Base-by-base conservation (phyloP, 2,888 invertebrate species). In the Thumatha senex region DNA sequence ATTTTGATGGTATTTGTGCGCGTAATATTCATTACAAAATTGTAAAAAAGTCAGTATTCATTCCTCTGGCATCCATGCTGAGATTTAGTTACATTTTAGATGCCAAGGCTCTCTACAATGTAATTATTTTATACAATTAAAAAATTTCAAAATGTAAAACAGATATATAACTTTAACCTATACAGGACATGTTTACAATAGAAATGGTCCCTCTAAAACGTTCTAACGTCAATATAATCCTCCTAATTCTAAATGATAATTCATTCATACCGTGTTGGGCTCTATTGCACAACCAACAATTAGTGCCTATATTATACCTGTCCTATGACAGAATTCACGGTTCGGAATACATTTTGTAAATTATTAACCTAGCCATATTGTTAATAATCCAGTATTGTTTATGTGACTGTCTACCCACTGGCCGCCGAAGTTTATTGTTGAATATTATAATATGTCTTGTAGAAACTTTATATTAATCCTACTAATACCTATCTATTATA, bases 251-350 rank as follows among this genome's bases (percentile, higher is more conserved):
- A 49, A 53, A 82, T 81, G 80, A 70, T 75, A 83, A 84, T 82
- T 67, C 66, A 83, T 82, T 77, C 77, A 74, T 67, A 61, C 70
- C 67, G 70, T 76, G 5, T 24, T 76, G 77, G 72, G 73, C 64
- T 51, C 63, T 49, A 64, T 76, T 79, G 70, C 74, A 70, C 70
- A 83, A 80, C 76, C 70, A 58, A 74, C 77, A 85, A 84, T 85
- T 85, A 85, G 80, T 69, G 59, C 3, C 5, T 4, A 24, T 24
- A 24, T 24, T 69, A 70, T 62, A 65, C 64, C 72, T 74, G 74
- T 74, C 72, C 70, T 51, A 56, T 59, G 72, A 69, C 72, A 64
- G 62, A 54, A 59, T 67, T 67, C 63, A 61, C 56, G 49, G 62
- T 67, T 63, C 48, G 60, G 62, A 66, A 75, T 71, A 67, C 67